A percentile compares a stretch with the other conserved stretches of the same genome.
phyloP scores from a whole-genome alignment of 1,140 invertebrate species.

The Nephotettix cincticeps region DNA sequence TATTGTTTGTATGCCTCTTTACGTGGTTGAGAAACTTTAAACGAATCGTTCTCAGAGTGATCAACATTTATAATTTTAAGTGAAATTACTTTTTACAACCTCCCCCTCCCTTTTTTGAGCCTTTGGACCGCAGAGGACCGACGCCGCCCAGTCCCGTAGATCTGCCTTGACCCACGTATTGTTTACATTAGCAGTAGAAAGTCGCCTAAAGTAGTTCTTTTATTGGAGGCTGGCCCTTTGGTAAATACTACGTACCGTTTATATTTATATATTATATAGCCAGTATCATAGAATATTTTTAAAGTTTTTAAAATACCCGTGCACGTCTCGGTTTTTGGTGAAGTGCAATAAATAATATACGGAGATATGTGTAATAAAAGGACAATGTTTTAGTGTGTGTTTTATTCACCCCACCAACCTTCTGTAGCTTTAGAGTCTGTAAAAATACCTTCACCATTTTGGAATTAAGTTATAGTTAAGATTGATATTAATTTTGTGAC shows the following conservation, averaged over 20 bases:
- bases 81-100: no score
- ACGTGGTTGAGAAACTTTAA: no score
- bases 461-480: not conserved
- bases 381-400: constrained; percentile 23
- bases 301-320: constrained; percentile 34
- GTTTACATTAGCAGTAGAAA: constrained; percentile 6
- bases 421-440: not conserved
- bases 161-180: not conserved
- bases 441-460: not conserved
- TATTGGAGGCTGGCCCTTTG: constrained; percentile 34
- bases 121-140: not conserved
- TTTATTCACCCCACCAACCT: not conserved
- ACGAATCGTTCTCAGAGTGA: no score
- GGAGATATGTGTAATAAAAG: constrained; percentile 32
- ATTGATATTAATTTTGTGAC: not conserved
- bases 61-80: no score
- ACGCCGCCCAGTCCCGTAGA: not conserved
- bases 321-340: constrained; percentile 33
- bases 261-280: constrained; percentile 28
- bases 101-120: no score
- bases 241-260: constrained; percentile 22
- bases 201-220: not conserved
- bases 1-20: no score
- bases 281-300: constrained; percentile 34
- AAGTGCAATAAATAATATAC: constrained; percentile 29